Evolutionary conservation across 2,797 vertebrate species (phyloP).

Genomic region (Kryptolebias ocellatus): DNA sequence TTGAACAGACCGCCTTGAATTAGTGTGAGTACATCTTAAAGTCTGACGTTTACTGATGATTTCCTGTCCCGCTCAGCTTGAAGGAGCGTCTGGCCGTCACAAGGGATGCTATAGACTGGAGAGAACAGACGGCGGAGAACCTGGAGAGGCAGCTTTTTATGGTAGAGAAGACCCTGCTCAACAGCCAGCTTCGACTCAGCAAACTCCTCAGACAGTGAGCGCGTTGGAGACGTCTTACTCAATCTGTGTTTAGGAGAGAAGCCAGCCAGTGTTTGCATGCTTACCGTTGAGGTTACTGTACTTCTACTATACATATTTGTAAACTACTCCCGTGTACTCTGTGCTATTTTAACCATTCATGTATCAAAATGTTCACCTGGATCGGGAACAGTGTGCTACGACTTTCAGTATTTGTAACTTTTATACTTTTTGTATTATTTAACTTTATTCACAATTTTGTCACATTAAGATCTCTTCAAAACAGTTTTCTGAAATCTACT

Average conservation of each 20-base stretch:
- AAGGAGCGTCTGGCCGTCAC: slow-evolving; percentile 73
- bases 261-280: background rate
- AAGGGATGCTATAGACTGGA: slow-evolving; percentile 60
- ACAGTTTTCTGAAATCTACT: too few relatives aligned
- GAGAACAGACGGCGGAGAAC: slow-evolving; percentile 58
- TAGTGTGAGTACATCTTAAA: background rate
- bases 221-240: background rate
- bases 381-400: too few relatives aligned
- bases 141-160: slow-evolving; percentile 74
- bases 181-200: slow-evolving; percentile 74
- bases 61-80: slow-evolving; percentile 67
- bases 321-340: too few relatives aligned
- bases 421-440: too few relatives aligned
- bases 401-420: too few relatives aligned
- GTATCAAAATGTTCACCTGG: too few relatives aligned
- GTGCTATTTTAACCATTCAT: too few relatives aligned
- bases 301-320: too few relatives aligned
- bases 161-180: slow-evolving; percentile 75
- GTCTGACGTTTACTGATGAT: slow-evolving; percentile 4
- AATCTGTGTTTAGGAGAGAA: slow-evolving; percentile 35
- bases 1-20: too few relatives aligned
- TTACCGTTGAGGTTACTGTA: too few relatives aligned
- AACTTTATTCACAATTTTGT: too few relatives aligned
- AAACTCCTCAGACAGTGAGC: slow-evolving; percentile 71
- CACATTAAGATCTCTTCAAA: too few relatives aligned